Evolutionary conservation across 1,140 invertebrate species (phyloP).

Genomic region (Bicyclus anynana): DNA sequence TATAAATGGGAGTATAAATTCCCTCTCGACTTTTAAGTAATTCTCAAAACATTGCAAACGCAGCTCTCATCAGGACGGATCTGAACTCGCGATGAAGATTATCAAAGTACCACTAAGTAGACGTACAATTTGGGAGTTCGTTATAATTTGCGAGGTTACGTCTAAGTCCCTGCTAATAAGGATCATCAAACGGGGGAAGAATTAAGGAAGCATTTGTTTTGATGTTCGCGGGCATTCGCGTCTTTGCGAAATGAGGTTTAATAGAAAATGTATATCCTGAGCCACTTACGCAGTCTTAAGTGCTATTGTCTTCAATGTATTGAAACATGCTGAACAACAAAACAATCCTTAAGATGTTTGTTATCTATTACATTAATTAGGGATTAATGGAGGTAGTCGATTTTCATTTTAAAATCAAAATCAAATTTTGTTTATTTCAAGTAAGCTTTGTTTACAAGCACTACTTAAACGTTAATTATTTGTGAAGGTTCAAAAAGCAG

Average conservation of each 20-base stretch:
- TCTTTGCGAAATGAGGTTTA: conserved; percentile 17
- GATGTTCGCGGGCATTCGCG: conserved; percentile 45
- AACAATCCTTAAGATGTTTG: no score
- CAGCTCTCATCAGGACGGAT: conserved; percentile 38
- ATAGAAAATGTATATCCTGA: conserved; percentile 20
- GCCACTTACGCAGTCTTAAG: not conserved
- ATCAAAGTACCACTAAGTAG: conserved; percentile 63
- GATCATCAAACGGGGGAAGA: conserved; percentile 63
- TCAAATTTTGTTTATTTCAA: no score
- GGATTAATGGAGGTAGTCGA: no score
- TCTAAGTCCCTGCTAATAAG: conserved; percentile 70
- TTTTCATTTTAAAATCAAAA: no score
- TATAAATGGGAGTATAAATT: conserved; percentile 8
- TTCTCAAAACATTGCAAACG: conserved; percentile 28
- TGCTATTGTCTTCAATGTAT: no score
- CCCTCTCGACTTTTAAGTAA: conserved; percentile 26
- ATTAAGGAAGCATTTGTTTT: conserved; percentile 60
- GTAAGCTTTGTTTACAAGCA: no score
- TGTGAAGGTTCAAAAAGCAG: no score
- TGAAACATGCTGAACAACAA: no score
- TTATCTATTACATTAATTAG: no score
- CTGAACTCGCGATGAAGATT: conserved; percentile 53
- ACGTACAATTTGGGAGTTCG: conserved; percentile 54
- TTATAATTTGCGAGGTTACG: conserved; percentile 71
- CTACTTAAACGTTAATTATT: no score